A percentile compares a stretch with the other conserved stretches of the same genome.
Evolutionary conservation across 2,113 vertebrate species (phyloP).

Genomic region (Crotalus viridis): DNA sequence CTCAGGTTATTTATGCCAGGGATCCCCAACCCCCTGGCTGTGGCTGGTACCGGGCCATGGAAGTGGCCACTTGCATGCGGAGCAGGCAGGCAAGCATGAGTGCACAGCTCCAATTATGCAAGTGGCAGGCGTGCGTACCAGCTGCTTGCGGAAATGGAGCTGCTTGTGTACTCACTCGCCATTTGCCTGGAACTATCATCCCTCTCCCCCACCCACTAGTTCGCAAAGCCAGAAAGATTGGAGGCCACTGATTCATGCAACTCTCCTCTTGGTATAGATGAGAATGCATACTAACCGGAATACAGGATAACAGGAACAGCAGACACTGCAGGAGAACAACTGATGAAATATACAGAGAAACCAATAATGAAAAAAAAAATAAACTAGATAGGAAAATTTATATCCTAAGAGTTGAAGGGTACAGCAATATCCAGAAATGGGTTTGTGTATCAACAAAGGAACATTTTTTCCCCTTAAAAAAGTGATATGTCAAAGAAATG

Average conservation of each 20-base stretch:
- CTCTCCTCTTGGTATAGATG: background rate
- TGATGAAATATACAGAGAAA: background rate
- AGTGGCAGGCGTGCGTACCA: accelerated
- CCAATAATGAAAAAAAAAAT: background rate
- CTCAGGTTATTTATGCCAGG: background rate
- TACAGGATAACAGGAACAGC: background rate
- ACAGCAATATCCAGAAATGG: background rate
- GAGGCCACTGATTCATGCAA: background rate
- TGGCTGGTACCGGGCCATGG: background rate
- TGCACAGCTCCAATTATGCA: background rate
- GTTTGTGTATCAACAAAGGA: background rate
- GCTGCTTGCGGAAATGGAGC: background rate
- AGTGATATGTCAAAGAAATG: background rate
- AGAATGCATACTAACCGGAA: background rate
- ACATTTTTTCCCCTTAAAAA: background rate
- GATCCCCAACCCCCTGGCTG: background rate
- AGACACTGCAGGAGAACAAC: background rate
- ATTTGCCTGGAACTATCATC: background rate
- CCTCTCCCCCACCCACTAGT: background rate
- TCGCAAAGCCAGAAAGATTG: background rate
- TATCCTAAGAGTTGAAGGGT: background rate
- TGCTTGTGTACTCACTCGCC: accelerated
- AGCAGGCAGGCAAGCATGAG: background rate
- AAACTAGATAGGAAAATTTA: background rate
- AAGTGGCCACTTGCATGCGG: background rate